Evolutionary conservation across 2,113 vertebrate genomes (phyloP).

Genomic region (Meriones unguiculatus): DNA sequence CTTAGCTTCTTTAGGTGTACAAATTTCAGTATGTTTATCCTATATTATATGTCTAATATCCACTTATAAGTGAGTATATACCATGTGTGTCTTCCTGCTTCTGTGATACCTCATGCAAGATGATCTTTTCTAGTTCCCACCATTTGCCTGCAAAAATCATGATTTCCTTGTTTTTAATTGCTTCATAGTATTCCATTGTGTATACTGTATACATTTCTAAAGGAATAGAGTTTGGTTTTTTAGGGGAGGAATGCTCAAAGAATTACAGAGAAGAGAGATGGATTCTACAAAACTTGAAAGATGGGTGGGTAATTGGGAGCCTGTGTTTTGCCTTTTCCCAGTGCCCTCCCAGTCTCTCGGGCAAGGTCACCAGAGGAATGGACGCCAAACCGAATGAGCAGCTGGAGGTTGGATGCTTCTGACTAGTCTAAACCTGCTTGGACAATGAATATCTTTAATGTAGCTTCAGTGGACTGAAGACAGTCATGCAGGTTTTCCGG

Average conservation of each 20-base stretch:
- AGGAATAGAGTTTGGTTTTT: not conserved
- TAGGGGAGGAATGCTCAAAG: not conserved
- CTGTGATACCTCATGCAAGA: too few relatives aligned
- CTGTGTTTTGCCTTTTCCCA: not conserved
- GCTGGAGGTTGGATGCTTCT: not conserved
- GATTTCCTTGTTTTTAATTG: too few relatives aligned
- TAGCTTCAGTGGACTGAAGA: not conserved
- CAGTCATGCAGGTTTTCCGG: not conserved
- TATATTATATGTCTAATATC: too few relatives aligned
- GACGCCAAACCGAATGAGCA: not conserved
- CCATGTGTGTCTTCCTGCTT: too few relatives aligned
- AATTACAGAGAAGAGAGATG: not conserved
- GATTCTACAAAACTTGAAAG: not conserved
- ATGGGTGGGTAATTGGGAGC: too few relatives aligned
- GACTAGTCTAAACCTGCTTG: not conserved
- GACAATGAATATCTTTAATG: not conserved
- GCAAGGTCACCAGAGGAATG: not conserved
- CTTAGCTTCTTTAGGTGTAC: too few relatives aligned
- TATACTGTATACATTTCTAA: constrained; percentile 33
- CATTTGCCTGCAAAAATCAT: too few relatives aligned
- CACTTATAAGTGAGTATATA: too few relatives aligned
- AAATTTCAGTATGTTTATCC: too few relatives aligned
- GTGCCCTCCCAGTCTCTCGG: not conserved
- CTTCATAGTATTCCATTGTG: too few relatives aligned
- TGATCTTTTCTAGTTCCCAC: too few relatives aligned